Conservation (phyloP, 2,113 vertebrate species). For the Triplophysa rosa region DNA sequence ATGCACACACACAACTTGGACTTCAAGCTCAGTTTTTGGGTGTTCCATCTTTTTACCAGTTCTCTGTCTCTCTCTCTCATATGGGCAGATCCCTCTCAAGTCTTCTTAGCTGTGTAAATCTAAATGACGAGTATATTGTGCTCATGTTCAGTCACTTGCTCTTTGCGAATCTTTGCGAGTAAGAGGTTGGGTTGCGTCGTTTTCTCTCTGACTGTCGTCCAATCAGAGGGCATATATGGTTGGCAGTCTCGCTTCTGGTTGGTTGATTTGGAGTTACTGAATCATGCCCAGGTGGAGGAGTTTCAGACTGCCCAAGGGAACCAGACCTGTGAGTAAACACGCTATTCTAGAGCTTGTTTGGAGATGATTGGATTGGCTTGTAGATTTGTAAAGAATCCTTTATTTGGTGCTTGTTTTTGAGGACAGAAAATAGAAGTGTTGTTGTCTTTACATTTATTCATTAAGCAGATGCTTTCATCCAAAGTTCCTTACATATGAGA, state of each 20-base stretch:
- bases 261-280: constrained; percentile 23
- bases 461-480: no score
- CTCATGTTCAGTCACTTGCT: constrained; percentile 16
- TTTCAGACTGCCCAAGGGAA: constrained; percentile 47
- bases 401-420: neutral
- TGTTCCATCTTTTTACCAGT: neutral
- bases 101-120: constrained; percentile 20
- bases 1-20: constrained; percentile 22
- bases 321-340: constrained; percentile 50
- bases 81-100: neutral
- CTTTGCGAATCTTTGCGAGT: neutral
- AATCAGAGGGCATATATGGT: constrained; percentile 19
- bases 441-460: no score
- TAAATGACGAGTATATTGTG: constrained; percentile 19
- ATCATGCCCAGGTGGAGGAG: constrained; percentile 53
- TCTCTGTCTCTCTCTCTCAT: constrained; percentile 11
- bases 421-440: neutral
- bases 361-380: neutral
- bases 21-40: neutral
- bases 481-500: no score
- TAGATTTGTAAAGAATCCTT: neutral
- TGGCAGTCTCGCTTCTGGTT: constrained; percentile 22
- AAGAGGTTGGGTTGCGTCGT: neutral
- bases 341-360: neutral
- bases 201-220: constrained; percentile 29